A percentile compares a stretch with the other conserved stretches of the same genome.
phyloP scores from a whole-genome alignment of 2,888 invertebrate species.

The Lasiommata megera region DNA sequence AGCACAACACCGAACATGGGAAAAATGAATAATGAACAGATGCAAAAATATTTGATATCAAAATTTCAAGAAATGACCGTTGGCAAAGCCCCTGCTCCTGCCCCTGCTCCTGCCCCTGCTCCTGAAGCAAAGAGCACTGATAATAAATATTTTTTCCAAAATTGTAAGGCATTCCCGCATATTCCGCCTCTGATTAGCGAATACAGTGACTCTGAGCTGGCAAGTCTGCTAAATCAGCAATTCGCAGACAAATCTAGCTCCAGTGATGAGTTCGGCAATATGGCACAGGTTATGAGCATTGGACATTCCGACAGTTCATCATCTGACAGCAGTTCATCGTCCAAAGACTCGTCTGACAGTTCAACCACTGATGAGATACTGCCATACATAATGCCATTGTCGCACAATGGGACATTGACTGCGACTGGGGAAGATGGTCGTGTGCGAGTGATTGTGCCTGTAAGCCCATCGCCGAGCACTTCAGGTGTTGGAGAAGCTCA shows the following conservation, averaged over 20 bases:
- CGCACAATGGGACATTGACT: conserved; percentile 83
- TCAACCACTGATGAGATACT: conserved; percentile 63
- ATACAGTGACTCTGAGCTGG: conserved; percentile 59
- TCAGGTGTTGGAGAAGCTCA: conserved; percentile 54
- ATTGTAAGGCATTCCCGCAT: conserved; percentile 66
- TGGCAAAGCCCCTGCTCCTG: conserved; percentile 36
- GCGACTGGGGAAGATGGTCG: conserved; percentile 83
- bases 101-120: not conserved
- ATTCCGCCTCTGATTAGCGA: conserved; percentile 63
- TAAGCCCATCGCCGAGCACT: conserved; percentile 72
- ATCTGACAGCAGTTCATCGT: conserved; percentile 64
- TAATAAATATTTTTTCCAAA: conserved; percentile 66
- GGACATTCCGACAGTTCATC: conserved; percentile 62
- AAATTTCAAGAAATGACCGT: conserved; percentile 65
- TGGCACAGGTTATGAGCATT: conserved; percentile 62
- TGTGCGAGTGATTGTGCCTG: conserved; percentile 83
- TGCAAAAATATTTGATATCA: conserved; percentile 64
- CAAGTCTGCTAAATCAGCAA: conserved; percentile 51
- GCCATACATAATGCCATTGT: conserved; percentile 86
- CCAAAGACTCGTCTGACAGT: conserved; percentile 67
- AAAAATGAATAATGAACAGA: conserved; percentile 64
- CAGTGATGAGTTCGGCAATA: conserved; percentile 44
- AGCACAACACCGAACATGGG: conserved; percentile 52
- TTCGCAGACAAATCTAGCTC: conserved; percentile 48
- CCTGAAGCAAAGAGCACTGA: conserved; percentile 43